Conservation (phyloP, 2,113 vertebrate genomes). For the Scomber scombrus region DNA sequence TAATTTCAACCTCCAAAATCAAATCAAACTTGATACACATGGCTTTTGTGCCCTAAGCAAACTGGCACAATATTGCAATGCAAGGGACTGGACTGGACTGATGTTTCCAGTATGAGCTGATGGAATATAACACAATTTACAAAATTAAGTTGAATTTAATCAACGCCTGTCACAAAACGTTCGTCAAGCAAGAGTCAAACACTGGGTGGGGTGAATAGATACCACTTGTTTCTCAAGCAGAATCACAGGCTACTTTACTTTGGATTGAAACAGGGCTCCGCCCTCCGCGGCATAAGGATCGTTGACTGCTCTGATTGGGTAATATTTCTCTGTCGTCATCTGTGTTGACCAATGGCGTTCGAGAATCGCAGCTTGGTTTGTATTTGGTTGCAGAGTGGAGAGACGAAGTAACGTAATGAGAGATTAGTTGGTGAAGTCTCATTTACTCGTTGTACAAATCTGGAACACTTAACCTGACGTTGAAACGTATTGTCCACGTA, state of each 20-base stretch:
- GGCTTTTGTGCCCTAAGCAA: too few species aligned
- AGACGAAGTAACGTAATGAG: constrained; percentile 24
- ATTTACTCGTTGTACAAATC: not conserved
- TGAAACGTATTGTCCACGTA: not conserved
- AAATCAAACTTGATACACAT: too few species aligned
- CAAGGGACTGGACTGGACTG: not conserved
- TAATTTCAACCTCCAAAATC: too few species aligned
- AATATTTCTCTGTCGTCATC: constrained; percentile 18
- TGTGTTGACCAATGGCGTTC: constrained; percentile 43
- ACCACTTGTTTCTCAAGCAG: not conserved
- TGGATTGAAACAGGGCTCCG: not conserved
- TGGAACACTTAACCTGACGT: not conserved
- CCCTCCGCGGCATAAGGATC: constrained; percentile 1
- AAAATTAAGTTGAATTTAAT: not conserved
- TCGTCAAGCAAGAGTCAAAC: not conserved
- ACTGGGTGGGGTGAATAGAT: not conserved
- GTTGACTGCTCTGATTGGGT: constrained; percentile 54
- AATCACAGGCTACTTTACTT: not conserved
- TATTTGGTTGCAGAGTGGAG: constrained; percentile 64
- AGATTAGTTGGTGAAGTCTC: constrained; percentile 57
- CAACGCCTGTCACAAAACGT: too few species aligned
- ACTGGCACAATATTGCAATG: too few species aligned
- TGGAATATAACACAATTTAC: too few species aligned
- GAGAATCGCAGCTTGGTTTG: constrained; percentile 47
- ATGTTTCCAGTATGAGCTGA: not conserved